Conservation (phyloP, 2,113 vertebrate genomes). For the Campylorhamphus procurvoides region DNA sequence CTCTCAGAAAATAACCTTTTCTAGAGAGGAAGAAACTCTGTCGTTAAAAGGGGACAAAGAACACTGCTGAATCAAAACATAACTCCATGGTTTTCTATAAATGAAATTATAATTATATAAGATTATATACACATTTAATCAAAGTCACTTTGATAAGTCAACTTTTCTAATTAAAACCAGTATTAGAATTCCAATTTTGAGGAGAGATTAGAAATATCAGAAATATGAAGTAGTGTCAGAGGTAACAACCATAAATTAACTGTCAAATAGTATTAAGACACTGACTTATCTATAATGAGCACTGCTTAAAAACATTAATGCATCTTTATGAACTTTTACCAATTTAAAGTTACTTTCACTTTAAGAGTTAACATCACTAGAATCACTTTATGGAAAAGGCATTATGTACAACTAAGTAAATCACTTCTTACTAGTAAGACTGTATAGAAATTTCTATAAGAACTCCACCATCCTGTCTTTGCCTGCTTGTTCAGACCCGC, state of each 20-base stretch:
- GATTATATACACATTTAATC: conserved; percentile 57
- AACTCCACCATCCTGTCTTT: neutral
- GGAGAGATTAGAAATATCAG: conserved; percentile 57
- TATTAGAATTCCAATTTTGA: conserved; percentile 58
- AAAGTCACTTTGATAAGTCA: conserved; percentile 52
- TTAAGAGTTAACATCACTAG: conserved; percentile 14
- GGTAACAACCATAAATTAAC: conserved; percentile 53
- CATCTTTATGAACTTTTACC: conserved; percentile 1
- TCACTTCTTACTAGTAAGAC: neutral
- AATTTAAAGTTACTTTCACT: conserved; percentile 33
- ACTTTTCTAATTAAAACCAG: conserved; percentile 57
- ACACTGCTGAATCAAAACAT: conserved; percentile 29
- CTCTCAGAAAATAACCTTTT: neutral
- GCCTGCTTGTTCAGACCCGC: neutral
- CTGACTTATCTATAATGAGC: conserved; percentile 64
- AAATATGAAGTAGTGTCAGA: conserved; percentile 50
- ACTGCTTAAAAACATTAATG: conserved; percentile 39
- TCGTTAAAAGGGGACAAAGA: neutral
- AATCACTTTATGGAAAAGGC: neutral
- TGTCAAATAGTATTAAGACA: conserved; percentile 46
- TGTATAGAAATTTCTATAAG: neutral
- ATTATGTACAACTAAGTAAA: neutral
- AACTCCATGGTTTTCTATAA: neutral
- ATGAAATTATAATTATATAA: conserved; percentile 33
- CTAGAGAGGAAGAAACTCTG: neutral